These are phyloP conservation scores for Mizuhopecten yessoensis DNA, from an alignment of 1,140 invertebrate genomes.

Conservation along the genomic window DNA sequence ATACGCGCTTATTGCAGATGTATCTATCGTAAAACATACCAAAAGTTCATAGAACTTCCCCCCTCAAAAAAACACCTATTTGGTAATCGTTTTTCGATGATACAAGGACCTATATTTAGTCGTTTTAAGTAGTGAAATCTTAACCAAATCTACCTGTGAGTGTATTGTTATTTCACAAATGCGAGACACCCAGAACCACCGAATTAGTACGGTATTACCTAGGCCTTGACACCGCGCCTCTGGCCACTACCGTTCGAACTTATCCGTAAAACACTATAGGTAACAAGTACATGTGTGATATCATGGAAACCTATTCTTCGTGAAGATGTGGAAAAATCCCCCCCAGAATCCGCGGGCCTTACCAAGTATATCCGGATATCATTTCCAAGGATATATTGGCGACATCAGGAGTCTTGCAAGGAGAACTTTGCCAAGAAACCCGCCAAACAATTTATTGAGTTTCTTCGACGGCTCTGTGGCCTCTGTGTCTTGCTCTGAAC, in stretches of 20 bases:
- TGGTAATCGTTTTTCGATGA: no score
- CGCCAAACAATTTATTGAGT: not conserved
- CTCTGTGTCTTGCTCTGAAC: not conserved
- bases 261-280: no score
- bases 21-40: no score
- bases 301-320: not conserved
- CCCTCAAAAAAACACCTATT: no score
- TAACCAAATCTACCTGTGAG: no score
- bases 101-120: no score
- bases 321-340: not conserved
- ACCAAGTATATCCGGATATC: constrained; percentile 20
- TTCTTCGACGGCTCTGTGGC: not conserved
- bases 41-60: no score
- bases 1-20: no score
- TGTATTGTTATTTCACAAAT: no score
- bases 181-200: not conserved
- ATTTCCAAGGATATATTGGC: constrained; percentile 13
- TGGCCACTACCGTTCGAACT: no score
- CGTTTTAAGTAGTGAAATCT: no score
- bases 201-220: not conserved
- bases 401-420: not conserved
- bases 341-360: not conserved
- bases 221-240: not conserved
- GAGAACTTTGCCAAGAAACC: not conserved
- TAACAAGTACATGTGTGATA: no score